These are phyloP conservation scores for Eurystomus gularis DNA, from an alignment of 2,113 vertebrate species.

Conservation along the genomic window DNA sequence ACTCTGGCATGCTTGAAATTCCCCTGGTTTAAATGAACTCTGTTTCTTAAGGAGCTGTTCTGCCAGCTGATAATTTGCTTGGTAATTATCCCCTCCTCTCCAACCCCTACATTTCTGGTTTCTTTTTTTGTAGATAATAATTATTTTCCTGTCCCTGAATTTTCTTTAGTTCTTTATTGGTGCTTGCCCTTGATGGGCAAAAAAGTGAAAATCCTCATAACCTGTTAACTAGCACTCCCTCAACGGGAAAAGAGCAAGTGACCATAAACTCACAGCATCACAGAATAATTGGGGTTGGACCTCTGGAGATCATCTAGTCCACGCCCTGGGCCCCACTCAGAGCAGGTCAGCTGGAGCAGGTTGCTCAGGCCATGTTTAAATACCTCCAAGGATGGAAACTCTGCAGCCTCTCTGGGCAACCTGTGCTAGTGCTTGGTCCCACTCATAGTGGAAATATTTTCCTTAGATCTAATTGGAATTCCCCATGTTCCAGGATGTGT, in stretches of 20 bases:
- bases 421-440: background rate
- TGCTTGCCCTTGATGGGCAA: background rate
- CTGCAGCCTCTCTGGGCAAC: background rate
- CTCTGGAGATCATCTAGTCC: background rate
- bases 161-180: background rate
- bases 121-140: background rate
- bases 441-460: background rate
- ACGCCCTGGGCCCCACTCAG: background rate
- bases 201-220: background rate
- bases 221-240: background rate
- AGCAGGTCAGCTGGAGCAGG: background rate
- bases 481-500: background rate
- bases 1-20: background rate
- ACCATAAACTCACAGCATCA: background rate
- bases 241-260: background rate
- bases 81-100: background rate
- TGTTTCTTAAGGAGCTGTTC: background rate
- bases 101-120: background rate
- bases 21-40: background rate
- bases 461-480: background rate
- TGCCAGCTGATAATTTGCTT: background rate
- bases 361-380: background rate
- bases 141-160: background rate
- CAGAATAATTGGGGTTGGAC: background rate
- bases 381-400: background rate